Conservation (phyloP, 2,888 invertebrate species). For the Frankliniella intonsa region DNA sequence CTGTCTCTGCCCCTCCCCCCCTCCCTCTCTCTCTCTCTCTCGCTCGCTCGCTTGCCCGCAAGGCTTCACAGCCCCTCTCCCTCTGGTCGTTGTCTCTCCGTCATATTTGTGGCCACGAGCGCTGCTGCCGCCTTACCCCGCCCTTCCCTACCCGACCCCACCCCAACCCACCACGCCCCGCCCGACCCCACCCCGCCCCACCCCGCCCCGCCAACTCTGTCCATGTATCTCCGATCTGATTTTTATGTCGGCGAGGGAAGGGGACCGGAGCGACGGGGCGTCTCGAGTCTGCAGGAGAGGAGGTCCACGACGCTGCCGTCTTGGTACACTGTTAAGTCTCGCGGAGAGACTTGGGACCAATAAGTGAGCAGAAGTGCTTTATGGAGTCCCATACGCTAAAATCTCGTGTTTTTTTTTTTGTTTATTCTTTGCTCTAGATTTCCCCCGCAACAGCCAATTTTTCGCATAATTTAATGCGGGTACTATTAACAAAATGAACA, state of each 20-base stretch:
- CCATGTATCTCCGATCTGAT: constrained; percentile 17
- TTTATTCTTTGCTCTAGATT: no score
- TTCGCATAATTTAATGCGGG: no score
- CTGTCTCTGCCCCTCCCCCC: neutral
- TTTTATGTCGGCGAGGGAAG: neutral
- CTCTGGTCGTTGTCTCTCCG: neutral
- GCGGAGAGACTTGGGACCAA: no score
- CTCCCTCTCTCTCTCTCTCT: neutral
- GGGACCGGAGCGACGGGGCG: neutral
- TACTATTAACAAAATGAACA: no score
- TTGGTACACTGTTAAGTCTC: no score
- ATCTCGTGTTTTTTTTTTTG: no score
- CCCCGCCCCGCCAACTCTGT: neutral
- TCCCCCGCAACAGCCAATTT: no score
- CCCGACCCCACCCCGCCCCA: neutral
- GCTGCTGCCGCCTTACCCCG: neutral
- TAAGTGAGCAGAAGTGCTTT: no score
- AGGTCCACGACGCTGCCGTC: no score
- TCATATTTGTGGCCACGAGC: constrained; percentile 17
- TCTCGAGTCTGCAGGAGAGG: neutral
- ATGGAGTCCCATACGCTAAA: no score
- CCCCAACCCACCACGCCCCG: neutral
- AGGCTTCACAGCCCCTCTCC: neutral
- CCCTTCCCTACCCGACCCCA: neutral
- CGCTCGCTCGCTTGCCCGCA: neutral